phyloP scores from a whole-genome alignment of 1,140 invertebrate genomes.

The Eufriesea mexicana region DNA sequence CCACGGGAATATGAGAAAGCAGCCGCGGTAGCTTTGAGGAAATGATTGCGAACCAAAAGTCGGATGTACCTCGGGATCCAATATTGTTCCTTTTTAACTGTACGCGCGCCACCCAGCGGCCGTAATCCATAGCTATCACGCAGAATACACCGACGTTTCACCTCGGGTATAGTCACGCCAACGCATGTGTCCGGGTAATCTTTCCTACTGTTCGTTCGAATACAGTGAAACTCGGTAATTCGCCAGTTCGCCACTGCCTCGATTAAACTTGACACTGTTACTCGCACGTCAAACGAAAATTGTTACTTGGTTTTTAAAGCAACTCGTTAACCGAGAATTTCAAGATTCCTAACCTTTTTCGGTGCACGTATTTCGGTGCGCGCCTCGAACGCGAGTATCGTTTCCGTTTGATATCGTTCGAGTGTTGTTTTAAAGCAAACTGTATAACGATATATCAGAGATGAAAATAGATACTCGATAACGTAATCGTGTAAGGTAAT shows the following conservation, averaged over 20 bases:
- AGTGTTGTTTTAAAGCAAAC: not conserved
- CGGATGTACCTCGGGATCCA: conserved; percentile 1
- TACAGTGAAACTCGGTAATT: not conserved
- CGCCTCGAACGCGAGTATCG: no score
- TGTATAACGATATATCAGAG: not conserved
- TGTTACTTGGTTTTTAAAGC: not conserved
- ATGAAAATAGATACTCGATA: not conserved
- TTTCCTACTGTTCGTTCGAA: not conserved
- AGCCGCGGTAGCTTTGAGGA: conserved; percentile 41
- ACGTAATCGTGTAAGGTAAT: not conserved
- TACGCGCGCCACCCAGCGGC: no score
- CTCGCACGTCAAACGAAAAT: no score
- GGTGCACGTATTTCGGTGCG: no score
- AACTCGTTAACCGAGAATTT: not conserved
- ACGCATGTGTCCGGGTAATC: not conserved
- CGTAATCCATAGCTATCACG: not conserved
- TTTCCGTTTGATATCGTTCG: not conserved
- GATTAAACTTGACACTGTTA: not conserved
- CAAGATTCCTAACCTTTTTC: no score
- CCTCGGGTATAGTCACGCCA: no score
- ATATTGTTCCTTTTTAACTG: conserved; percentile 33
- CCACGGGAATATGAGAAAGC: conserved; percentile 43
- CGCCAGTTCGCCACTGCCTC: not conserved
- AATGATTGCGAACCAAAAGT: conserved; percentile 53
- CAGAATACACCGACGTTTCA: not conserved